Base-by-base conservation (phyloP, 2,888 invertebrate species). In the Dorcus parallelipipedus region DNA sequence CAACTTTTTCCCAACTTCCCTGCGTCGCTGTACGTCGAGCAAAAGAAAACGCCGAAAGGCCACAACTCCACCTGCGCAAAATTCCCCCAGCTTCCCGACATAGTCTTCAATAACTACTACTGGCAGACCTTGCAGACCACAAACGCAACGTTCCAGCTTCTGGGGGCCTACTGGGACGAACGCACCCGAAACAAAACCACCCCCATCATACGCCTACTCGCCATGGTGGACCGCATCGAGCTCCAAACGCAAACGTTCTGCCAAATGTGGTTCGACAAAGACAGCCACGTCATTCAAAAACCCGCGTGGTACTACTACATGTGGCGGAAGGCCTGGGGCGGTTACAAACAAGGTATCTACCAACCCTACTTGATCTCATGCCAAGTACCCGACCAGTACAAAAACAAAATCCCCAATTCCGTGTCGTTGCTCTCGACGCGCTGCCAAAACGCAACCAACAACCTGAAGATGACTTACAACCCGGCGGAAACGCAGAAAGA, bases 281-380 rank as follows among this genome's bases (percentile, higher is more conserved):
- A 86, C 64, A 91, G 90, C 69, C 93, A 93, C 0, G 88, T 89
- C 38, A 84, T 92, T 26, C 87, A 91, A 10, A 88, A 90, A 73
- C 89, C 88, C 20, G 86, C 91, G 66, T 94, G 93, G 78, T 94
- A 94, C 80, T 94, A 94, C 76, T 95, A 95, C 77, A 91, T 95
- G 67, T 95, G 95, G 95, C 91, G 88, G 69, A 93, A 93, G 78
- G 95, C 94, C 94, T 93, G 93, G 93, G 93, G 93, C 59, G 93
- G 93, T 78, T 90, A 91, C 78, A 88, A 88, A 72, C 89, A 92
- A 76, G 87, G 87, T 58, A 87, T 91, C 63, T 89, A 91, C 74
- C 93, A 93, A 79, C 93, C 93, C 0, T 93, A 91, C 76, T 81
- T 94, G 68, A 85, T 94, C 65, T 90, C 92, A 20, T 94, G 93